phyloP scores from a whole-genome alignment of 2,888 invertebrate species.

The Dicyrtomina minuta region DNA sequence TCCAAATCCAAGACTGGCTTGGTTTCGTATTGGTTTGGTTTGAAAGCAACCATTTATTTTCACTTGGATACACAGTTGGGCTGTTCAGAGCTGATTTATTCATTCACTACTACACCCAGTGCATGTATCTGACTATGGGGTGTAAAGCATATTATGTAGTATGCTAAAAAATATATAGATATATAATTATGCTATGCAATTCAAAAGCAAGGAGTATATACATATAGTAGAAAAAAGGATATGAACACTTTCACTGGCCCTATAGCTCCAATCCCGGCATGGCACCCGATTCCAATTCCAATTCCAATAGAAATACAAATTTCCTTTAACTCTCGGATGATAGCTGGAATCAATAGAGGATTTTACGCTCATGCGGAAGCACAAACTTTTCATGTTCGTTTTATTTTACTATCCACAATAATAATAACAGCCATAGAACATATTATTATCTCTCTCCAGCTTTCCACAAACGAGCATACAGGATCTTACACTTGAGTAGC shows the following conservation, averaged over 20 bases:
- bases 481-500: too few species aligned
- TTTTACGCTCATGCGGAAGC: not conserved
- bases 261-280: too few species aligned
- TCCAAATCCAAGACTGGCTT: not conserved
- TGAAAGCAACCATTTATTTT: not conserved
- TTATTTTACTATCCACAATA: too few species aligned
- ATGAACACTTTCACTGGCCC: too few species aligned
- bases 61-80: not conserved
- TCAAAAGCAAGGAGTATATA: not conserved
- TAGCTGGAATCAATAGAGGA: slow-evolving; percentile 1
- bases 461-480: too few species aligned
- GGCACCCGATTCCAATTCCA: too few species aligned
- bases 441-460: too few species aligned
- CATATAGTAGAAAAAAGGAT: too few species aligned
- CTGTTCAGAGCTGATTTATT: slow-evolving; percentile 5
- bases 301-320: not conserved
- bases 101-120: not conserved
- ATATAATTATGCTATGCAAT: not conserved
- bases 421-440: too few species aligned
- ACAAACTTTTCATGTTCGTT: not conserved
- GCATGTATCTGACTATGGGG: too few species aligned
- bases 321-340: slow-evolving; percentile 3
- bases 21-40: not conserved
- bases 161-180: too few species aligned
- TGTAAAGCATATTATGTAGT: too few species aligned